A percentile compares a stretch with the other conserved stretches of the same genome.
phyloP scores from a whole-genome alignment of 2,888 invertebrate species.

The Lucinisca nassula region DNA sequence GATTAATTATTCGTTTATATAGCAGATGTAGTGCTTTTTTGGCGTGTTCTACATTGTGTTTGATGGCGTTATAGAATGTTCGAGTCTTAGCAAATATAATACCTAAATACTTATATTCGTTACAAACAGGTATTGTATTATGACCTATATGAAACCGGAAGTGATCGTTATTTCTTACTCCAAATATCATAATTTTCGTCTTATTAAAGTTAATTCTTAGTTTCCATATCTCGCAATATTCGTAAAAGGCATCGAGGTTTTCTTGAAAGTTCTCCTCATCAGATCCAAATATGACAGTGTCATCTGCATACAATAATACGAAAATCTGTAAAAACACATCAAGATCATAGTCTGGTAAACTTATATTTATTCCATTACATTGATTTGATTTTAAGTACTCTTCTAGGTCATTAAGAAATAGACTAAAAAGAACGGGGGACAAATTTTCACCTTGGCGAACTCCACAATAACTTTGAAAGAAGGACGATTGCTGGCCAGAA shows the following conservation, averaged over 20 bases:
- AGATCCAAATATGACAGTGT: too few relatives aligned
- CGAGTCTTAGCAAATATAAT: not conserved
- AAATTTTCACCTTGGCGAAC: not conserved
- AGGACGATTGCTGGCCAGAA: too few relatives aligned
- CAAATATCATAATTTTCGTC: not conserved
- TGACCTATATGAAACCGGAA: not conserved
- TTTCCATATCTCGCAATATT: too few relatives aligned
- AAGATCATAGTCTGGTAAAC: too few relatives aligned
- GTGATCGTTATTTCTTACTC: not conserved
- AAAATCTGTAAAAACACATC: too few relatives aligned
- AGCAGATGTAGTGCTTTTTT: not conserved
- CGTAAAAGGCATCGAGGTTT: not conserved
- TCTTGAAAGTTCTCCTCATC: not conserved
- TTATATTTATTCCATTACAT: too few relatives aligned
- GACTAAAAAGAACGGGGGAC: too few relatives aligned
- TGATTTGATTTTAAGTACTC: too few relatives aligned
- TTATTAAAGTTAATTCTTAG: too few relatives aligned
- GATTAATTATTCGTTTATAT: not conserved
- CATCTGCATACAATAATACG: too few relatives aligned
- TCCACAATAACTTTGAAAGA: not conserved
- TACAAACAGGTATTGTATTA: not conserved
- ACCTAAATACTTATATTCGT: not conserved
- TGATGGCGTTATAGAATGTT: not conserved
- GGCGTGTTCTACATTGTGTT: not conserved
- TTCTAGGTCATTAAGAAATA: too few relatives aligned